phyloP scores from a whole-genome alignment of 2,888 invertebrate species.

The Synergus umbraculus region DNA sequence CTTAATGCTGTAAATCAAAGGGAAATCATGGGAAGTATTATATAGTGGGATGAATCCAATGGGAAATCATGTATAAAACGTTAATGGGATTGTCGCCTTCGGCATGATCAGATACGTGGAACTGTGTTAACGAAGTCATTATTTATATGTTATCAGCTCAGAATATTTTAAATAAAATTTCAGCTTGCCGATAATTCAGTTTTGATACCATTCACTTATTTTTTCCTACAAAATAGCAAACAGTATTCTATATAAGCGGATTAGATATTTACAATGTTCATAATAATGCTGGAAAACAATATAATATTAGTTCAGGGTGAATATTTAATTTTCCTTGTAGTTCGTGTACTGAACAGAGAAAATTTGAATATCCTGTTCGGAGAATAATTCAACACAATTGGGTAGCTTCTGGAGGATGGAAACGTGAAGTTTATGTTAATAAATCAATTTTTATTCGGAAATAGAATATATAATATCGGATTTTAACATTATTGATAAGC shows the following conservation, averaged over 20 bases:
- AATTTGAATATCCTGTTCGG: neutral
- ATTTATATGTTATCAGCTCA: neutral
- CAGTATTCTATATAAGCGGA: neutral
- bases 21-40: constrained; percentile 52
- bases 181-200: neutral
- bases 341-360: neutral
- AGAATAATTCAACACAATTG: neutral
- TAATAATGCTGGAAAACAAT: neutral
- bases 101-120: constrained; percentile 25
- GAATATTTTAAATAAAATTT: neutral
- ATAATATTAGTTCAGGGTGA: neutral
- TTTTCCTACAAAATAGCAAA: neutral
- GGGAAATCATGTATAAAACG: constrained; percentile 37
- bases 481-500: too few species aligned
- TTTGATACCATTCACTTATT: neutral
- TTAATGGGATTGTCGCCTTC: constrained; percentile 29
- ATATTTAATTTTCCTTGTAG: neutral
- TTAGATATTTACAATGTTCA: neutral
- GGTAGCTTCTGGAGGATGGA: neutral
- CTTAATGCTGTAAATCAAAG: constrained; percentile 59
- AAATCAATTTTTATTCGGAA: neutral
- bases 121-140: constrained; percentile 6
- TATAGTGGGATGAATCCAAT: constrained; percentile 18
- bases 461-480: too few species aligned
- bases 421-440: neutral